Base-by-base conservation (phyloP, 2,113 vertebrate genomes). In the Aramus guarauna region DNA sequence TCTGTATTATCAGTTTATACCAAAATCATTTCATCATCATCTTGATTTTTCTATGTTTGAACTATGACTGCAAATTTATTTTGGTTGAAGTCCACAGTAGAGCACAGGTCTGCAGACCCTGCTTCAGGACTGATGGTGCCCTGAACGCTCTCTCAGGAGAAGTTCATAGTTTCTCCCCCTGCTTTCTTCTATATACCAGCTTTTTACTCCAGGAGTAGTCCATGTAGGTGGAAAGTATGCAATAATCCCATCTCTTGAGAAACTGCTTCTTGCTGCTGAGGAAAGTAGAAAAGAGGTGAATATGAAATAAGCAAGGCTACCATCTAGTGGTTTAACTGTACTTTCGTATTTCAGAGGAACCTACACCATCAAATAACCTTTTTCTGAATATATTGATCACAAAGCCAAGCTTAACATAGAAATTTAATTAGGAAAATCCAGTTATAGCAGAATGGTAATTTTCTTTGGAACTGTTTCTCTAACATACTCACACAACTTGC, bases 241-340 rank as follows among this genome's bases (percentile, higher is more conserved):
- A n/a, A 5, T 15, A 32, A 81, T 64, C 30, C 53, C 36, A 17
- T 32, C 47, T 66, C 68, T n/a, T 18, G 6, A 85, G n/a, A 52
- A 91, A 41, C 73, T 5, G 3, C 36, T 55, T 66, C 12, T 58
- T 1, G 0, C 60, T 41, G 60, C 75, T 47, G 58, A 3, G 4
- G 29, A 1, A 75, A 53, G 56, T 1, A 60, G 39, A 19, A 19
- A 39, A 52, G 37, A 8, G 29, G n/a, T 32, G 68, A 36, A 6
- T 9, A 41, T 72, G 69, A 52, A 86, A 56, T 47, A 91, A 94
- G 64, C 95, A 97, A 95, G 66, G 71, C 92, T 94, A 91, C 96
- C 97, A 97, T 92, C 97, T 97, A 95, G 97, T 82, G 96, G 95
- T 89, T 26, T n/a, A 58, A 20, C 48, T 41, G 58, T 3, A 6